Base-by-base conservation (phyloP, 30 jellyfish, hydroid and myxozoan genomes). In the Clytia hemisphaerica region DNA sequence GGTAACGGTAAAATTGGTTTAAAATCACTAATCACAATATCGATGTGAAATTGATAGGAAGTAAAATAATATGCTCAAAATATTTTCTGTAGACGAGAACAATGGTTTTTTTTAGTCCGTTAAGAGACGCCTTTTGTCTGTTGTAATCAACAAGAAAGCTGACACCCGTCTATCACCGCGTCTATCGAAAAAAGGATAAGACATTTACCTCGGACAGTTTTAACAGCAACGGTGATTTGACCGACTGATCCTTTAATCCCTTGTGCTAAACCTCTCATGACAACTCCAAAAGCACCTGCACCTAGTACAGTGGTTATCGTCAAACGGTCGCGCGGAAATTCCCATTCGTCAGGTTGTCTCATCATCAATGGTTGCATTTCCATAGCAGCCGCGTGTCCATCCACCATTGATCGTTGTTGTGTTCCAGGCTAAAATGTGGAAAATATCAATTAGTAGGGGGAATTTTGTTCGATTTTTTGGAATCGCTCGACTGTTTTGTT, bases 281-380 rank as follows among this genome's bases (percentile, higher is more conserved):
- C 97, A 81, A 80, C 61, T 4, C 97, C 97, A 50, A 88, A 88
- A 7, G 97, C 97, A 37, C 97, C 97, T 12, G 95, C 71, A 15
- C 97, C 97, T 10, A 88, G 61, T 32, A 88, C 93, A 4, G 94
- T 73, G 71, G 95, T 75, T 33, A 88, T 78, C 33, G 93, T 61
- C 29, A 88, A 75, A 18, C 92, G 85, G 35, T 61, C 93, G 22
- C 94, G 69, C 4, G 97, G 97, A 69, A 88, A 88, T 64, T 88
- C 97, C 97, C 97, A 88, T 25, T 75, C 93, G 72, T 88, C 97
- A 21, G 83, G 16, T 4, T 76, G 50, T 57, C 85, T 28, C 27
- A 79, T 33, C 58, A 79, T 7, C 73, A 88, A 32, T 26, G 95
- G 97, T 4, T 80, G 82, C 90, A 75, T 63, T 40, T 88, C 97